Evolutionary conservation across 2,797 vertebrate genomes (phyloP), one percentile per base, ranked within the genome.

Genomic region (Microctenopoma lineatum): DNA sequence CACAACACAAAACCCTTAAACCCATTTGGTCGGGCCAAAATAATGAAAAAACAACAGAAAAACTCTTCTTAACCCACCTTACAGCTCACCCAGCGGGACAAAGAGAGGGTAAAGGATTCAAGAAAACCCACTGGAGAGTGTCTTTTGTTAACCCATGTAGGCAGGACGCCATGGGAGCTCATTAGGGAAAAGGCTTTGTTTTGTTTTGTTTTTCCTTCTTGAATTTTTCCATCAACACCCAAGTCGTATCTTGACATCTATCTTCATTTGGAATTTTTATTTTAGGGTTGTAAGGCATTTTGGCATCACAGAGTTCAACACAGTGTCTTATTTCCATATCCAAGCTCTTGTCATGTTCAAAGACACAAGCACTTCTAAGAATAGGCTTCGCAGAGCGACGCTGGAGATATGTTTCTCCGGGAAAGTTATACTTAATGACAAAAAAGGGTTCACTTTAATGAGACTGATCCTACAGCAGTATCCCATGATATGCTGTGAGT

Each of bases 121-220:
- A 36, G 73, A 58, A 65, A 62, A 77, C 51, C 59, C 65, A 66
- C 70, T 0, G n/a, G 77, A 75, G 81, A 75, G 18, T 55, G 58
- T 42, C 54, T 56, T 72, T 62, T 64, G 60, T 77, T 57, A 59
- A 68, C 56, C 77, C 34, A 1, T 66, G 65, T 26, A 62, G 50
- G 64, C 54, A 55, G 29, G 66, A 51, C 29, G 29, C 44, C 81
- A 5, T 46, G 88, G 87, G 87, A 91, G 42, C 87, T 91, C 84
- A 87, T 90, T 90, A 90, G 51, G 55, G 54, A 29, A 62, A 70
- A 66, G 38, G 57, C 55, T 61, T 70, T 46, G 55, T 61, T 77
- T 69, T 58, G 58, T 64, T 78, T 69, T 58, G 47, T 45, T 77
- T 66, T 67, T 53, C 50, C 59, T 21, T 55, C 1, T 8, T 42